phyloP scores from a whole-genome alignment of 2,888 invertebrate species.

The Adelognathus sp. region DNA sequence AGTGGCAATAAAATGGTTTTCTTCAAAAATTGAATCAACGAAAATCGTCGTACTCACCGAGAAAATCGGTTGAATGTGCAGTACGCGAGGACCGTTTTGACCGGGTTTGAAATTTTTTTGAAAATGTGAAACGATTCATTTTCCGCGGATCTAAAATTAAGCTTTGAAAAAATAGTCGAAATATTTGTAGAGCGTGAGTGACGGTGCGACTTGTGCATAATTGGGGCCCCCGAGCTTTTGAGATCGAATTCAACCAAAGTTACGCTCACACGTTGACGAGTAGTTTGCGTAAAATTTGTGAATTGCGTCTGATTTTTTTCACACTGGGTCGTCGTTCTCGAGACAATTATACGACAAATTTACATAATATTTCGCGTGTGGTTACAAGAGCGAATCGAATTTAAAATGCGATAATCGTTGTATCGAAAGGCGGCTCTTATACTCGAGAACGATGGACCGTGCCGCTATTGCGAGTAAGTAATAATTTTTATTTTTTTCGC shows the following conservation, averaged over 20 bases:
- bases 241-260: constrained; percentile 4
- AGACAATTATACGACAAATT: constrained; percentile 23
- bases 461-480: constrained; percentile 10
- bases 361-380: neutral
- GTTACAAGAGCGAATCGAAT: constrained; percentile 10
- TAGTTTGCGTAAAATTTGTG: constrained; percentile 33
- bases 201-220: constrained; percentile 28
- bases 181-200: constrained; percentile 26
- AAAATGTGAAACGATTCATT: constrained; percentile 7
- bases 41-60: neutral
- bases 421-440: neutral
- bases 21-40: neutral
- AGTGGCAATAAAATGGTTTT: neutral
- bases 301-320: constrained; percentile 16
- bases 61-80: neutral
- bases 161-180: neutral
- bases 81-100: constrained; percentile 21
- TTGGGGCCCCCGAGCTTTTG: constrained; percentile 40
- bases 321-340: constrained; percentile 26
- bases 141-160: constrained; percentile 30
- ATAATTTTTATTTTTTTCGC: constrained; percentile 35
- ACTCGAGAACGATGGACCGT: constrained; percentile 13
- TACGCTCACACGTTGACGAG: constrained; percentile 11
- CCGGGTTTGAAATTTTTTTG: constrained; percentile 21
- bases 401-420: neutral